These are phyloP conservation scores for Ophthalmolycus amberensis DNA, from an alignment of 2,113 vertebrate genomes.

Conservation along the genomic window DNA sequence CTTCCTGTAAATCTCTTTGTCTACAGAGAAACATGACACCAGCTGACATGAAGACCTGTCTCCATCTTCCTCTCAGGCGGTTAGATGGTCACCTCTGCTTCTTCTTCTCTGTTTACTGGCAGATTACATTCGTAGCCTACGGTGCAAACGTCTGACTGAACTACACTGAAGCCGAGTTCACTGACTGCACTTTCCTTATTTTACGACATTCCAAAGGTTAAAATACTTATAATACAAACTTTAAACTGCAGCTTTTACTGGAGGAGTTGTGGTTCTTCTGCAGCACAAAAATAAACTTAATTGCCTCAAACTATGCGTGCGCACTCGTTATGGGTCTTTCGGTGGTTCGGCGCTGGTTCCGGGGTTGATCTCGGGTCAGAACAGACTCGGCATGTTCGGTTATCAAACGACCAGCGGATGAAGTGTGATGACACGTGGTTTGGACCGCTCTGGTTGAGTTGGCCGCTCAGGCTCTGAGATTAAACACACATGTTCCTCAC, in stretches of 20 bases:
- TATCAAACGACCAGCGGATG: neutral
- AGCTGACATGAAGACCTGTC: too few relatives aligned
- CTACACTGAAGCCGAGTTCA: too few relatives aligned
- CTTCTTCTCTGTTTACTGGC: too few relatives aligned
- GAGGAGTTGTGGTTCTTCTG: neutral
- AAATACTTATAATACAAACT: neutral
- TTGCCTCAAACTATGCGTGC: neutral
- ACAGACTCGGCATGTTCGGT: slow-evolving; percentile 35
- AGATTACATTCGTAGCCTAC: too few relatives aligned
- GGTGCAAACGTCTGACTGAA: too few relatives aligned
- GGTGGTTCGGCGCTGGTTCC: neutral
- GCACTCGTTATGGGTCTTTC: neutral
- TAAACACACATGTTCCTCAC: slow-evolving; percentile 49
- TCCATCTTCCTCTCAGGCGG: too few relatives aligned
- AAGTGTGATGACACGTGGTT: slow-evolving; percentile 40
- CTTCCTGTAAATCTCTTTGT: too few relatives aligned
- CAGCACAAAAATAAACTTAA: neutral
- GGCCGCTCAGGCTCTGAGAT: slow-evolving; percentile 30
- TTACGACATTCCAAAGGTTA: too few relatives aligned
- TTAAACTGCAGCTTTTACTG: neutral
- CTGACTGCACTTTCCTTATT: too few relatives aligned
- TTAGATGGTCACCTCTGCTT: too few relatives aligned
- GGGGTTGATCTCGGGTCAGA: slow-evolving; percentile 31
- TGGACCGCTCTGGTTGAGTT: slow-evolving; percentile 17
- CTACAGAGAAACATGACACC: too few relatives aligned